Base-by-base conservation (phyloP, 2,113 vertebrate genomes). In the Cyanistes caeruleus region DNA sequence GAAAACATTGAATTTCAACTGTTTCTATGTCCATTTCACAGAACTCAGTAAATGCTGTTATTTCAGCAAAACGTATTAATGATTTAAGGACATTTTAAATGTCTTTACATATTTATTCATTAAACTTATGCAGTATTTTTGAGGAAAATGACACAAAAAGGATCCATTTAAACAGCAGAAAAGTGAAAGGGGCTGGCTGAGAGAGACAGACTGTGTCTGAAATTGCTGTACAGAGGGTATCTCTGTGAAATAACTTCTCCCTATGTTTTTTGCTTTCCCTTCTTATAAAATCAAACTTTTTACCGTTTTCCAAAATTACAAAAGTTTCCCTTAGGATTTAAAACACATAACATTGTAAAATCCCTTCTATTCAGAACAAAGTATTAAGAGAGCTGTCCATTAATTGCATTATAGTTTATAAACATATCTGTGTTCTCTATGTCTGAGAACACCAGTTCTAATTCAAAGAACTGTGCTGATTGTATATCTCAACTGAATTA, bases 101-200 rank as follows among this genome's bases (percentile, higher is more conserved):
- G 4, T 58, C 23, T 90, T 82, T 19, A 44, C 4, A 5, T n/a
- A 31, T 41, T 33, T 14, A 23, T 67, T 89, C 33, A 46, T 65
- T 60, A 70, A 46, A 3, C 1, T 67, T 62, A 51, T n/a, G 6
- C 11, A 82, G 35, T 55, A 63, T 46, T 74, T 16, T 33, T 76
- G 28, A 67, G 11, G 21, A 75, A 81, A 75, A 7, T 44, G 1
- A 15, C 16, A 77, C 4, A 5, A 35, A 69, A 88, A 68, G 1
- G 0, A 0, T 11, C 3, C 5, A 12, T 75, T 82, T 41, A 60
- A 53, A 22, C 25, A 43, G 14, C 43, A 37, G n/a, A 60, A 77
- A 68, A 53, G 7, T 28, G 24, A 37, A 87, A 2, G 1, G 2
- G 4, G 1, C 2, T 8, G 19, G 4, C 5, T 22, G 5, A 43